A percentile compares a stretch with the other conserved stretches of the same genome.
phyloP scores from a whole-genome alignment of 2,113 vertebrate species.

The Melanerpes formicivorus region DNA sequence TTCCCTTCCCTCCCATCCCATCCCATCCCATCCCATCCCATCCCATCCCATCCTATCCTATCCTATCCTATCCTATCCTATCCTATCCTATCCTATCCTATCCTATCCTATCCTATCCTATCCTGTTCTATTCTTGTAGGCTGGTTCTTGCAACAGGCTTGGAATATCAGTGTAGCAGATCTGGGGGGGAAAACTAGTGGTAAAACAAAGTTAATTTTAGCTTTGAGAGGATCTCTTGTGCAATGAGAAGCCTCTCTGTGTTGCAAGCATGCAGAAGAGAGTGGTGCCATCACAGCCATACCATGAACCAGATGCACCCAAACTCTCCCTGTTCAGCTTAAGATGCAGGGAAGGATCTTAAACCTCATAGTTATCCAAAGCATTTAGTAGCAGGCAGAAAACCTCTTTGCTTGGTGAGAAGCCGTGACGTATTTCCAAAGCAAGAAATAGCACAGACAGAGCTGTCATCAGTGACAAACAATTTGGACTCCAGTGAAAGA shows the following conservation, averaged over 20 bases:
- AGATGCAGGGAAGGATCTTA: background rate
- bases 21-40: too few relatives aligned
- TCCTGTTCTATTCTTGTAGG: background rate
- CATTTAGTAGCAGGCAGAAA: background rate
- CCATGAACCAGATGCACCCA: background rate
- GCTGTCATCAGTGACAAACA: constrained; percentile 8
- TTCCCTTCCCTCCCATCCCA: too few relatives aligned
- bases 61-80: too few relatives aligned
- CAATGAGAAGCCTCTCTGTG: background rate
- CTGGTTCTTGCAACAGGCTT: background rate
- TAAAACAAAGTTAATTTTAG: background rate
- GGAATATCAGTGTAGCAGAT: background rate
- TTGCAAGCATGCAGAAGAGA: rapidly evolving
- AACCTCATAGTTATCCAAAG: background rate
- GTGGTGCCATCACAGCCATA: background rate
- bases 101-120: too few relatives aligned
- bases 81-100: too few relatives aligned
- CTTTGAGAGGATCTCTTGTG: background rate
- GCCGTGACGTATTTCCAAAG: background rate
- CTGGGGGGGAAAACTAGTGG: background rate
- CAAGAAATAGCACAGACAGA: constrained; percentile 12
- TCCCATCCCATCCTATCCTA: too few relatives aligned
- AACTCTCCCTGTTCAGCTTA: background rate
- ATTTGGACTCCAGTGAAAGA: constrained; percentile 30
- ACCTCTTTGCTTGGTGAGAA: background rate